These are phyloP conservation scores for Capitulum mitella DNA, from an alignment of 2,888 invertebrate genomes.

Conservation along the genomic window DNA sequence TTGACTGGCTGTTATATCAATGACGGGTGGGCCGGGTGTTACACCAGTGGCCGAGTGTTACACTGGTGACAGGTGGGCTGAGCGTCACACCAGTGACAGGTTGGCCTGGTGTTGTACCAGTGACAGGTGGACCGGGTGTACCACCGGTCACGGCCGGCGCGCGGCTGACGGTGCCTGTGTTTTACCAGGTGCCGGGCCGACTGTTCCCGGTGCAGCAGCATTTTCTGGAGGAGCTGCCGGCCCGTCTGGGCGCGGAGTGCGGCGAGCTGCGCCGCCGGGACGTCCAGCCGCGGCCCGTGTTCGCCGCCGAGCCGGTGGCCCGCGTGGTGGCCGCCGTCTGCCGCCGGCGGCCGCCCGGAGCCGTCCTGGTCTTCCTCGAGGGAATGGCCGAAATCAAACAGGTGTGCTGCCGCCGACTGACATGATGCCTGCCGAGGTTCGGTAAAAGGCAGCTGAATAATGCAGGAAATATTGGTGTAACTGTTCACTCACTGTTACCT, in stretches of 20 bases:
- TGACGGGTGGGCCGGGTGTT: too few species aligned
- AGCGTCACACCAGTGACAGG: too few species aligned
- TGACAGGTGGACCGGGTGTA: too few species aligned
- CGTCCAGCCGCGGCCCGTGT: neutral
- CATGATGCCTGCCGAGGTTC: constrained; percentile 25
- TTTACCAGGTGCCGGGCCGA: constrained; percentile 55
- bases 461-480: too few species aligned
- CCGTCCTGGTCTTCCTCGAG: constrained; percentile 79
- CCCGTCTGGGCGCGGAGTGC: neutral
- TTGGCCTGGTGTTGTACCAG: too few species aligned
- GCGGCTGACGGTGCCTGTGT: too few species aligned
- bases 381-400: constrained; percentile 51
- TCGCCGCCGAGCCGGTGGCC: neutral
- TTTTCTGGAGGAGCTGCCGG: constrained; percentile 47
- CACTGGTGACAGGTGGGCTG: too few species aligned
- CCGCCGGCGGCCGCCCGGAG: constrained; percentile 56
- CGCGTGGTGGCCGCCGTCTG: neutral
- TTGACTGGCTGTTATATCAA: too few species aligned
- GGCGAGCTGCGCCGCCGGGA: neutral
- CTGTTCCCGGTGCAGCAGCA: constrained; percentile 51
- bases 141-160: too few species aligned
- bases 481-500: too few species aligned
- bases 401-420: neutral
- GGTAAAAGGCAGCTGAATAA: too few species aligned
- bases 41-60: too few species aligned